These are phyloP conservation scores for Phalloptychus januarius DNA, from an alignment of 2,797 vertebrate genomes.

Conservation along the genomic window DNA sequence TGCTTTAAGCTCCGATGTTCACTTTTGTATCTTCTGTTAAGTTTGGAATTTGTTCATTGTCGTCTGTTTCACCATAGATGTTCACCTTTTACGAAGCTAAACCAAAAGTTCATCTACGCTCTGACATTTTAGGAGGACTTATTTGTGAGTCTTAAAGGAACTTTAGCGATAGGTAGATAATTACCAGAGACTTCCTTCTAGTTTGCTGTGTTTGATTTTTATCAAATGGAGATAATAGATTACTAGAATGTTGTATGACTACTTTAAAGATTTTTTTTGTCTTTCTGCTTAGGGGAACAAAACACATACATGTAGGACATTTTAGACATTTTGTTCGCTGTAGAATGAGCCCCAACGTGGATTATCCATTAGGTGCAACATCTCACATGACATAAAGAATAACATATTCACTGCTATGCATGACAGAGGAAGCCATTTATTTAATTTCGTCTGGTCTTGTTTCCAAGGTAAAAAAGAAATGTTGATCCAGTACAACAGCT, in stretches of 20 bases:
- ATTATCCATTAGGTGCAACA: not conserved
- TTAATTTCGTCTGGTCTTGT: not conserved
- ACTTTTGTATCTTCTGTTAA: slow-evolving; percentile 18
- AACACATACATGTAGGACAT: slow-evolving; percentile 10
- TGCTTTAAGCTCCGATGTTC: slow-evolving; percentile 9
- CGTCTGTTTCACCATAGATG: not conserved
- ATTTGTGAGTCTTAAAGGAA: not conserved
- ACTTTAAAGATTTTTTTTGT: not conserved
- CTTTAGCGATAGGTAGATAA: not conserved
- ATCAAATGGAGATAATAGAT: slow-evolving; percentile 7
- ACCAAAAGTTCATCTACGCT: slow-evolving; percentile 8
- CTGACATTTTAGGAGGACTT: not conserved
- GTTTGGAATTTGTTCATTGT: slow-evolving; percentile 19
- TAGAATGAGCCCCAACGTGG: not conserved
- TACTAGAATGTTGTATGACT: slow-evolving; percentile 30
- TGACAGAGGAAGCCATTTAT: not conserved
- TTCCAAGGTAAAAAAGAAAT: not conserved
- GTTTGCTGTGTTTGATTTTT: not conserved
- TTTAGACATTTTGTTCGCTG: not conserved
- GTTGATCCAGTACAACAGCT: slow-evolving; percentile 2
- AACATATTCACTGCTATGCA: not conserved
- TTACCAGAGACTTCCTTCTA: slow-evolving; percentile 2
- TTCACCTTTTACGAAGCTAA: slow-evolving; percentile 15
- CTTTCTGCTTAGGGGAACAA: not conserved
- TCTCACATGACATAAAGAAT: not conserved